Evolutionary conservation across 2,888 invertebrate species (phyloP).

Genomic region (Pteria penguin): DNA sequence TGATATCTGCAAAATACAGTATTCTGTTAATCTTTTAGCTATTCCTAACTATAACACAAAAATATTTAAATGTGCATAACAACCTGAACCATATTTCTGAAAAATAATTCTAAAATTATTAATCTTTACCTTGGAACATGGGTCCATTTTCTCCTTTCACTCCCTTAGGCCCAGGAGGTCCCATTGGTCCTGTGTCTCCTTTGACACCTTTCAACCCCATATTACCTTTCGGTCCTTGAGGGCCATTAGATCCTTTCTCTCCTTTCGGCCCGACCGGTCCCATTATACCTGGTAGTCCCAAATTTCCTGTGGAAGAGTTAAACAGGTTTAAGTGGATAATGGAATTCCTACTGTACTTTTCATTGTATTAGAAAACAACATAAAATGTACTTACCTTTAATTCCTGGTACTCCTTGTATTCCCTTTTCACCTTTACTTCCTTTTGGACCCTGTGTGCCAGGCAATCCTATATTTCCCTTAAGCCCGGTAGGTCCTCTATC

Average conservation of each 20-base stretch:
- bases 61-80: too few species aligned
- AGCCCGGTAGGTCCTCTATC: background rate
- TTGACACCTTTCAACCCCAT: background rate
- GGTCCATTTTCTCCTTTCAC: background rate
- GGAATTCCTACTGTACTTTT: too few species aligned
- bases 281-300: background rate
- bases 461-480: slow-evolving; percentile 3
- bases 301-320: background rate
- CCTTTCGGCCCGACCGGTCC: background rate
- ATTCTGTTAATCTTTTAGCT: too few species aligned
- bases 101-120: too few species aligned
- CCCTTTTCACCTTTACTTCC: background rate
- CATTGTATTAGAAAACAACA: too few species aligned
- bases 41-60: too few species aligned
- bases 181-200: background rate
- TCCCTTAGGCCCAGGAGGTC: background rate
- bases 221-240: slow-evolving; percentile 8
- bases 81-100: too few species aligned
- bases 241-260: slow-evolving; percentile 4
- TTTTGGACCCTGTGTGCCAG: background rate
- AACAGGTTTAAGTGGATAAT: too few species aligned
- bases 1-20: slow-evolving; percentile 47
- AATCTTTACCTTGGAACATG: background rate
- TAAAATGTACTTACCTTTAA: background rate
- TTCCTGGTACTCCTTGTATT: background rate